These are phyloP conservation scores for Orthosia incerta DNA, from an alignment of 2,888 invertebrate genomes.

Conservation along the genomic window DNA sequence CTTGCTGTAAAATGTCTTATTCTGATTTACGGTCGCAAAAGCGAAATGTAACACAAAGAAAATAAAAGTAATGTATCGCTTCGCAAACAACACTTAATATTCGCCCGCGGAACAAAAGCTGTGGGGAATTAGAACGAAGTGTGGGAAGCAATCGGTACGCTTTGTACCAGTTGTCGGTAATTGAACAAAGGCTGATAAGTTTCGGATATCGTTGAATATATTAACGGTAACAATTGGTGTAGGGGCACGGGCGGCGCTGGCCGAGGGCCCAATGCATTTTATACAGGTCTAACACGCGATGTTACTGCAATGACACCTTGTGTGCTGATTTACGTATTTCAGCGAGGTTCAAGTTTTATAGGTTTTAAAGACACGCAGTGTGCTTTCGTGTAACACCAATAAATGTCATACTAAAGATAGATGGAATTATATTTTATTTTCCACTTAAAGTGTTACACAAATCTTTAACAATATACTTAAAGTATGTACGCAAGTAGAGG, in stretches of 20 bases:
- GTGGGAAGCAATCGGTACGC: conserved; percentile 73
- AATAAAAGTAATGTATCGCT: conserved; percentile 46
- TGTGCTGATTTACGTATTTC: conserved; percentile 47
- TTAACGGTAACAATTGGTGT: conserved; percentile 86
- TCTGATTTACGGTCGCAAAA: conserved; percentile 16
- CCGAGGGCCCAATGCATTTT: conserved; percentile 79
- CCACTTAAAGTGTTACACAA: background rate
- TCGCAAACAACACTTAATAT: conserved; percentile 47
- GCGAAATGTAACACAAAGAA: conserved; percentile 22
- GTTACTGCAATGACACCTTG: conserved; percentile 74
- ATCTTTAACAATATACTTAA: background rate
- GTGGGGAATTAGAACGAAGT: conserved; percentile 52
- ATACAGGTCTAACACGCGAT: conserved; percentile 80
- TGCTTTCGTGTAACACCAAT: conserved; percentile 38
- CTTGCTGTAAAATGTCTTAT: conserved; percentile 9
- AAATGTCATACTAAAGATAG: background rate
- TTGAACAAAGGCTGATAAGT: conserved; percentile 72
- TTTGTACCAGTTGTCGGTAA: conserved; percentile 77
- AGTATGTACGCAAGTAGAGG: background rate
- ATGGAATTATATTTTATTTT: background rate
- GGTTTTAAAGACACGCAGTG: conserved; percentile 40
- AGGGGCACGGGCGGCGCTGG: conserved; percentile 74
- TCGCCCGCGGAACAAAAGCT: conserved; percentile 36
- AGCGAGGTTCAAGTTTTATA: conserved; percentile 46
- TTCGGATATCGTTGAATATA: conserved; percentile 72